A percentile compares a stretch with the other conserved stretches of the same genome.
phyloP scores from a whole-genome alignment of 1,140 invertebrate genomes.

The Lanistes nyassanus region DNA sequence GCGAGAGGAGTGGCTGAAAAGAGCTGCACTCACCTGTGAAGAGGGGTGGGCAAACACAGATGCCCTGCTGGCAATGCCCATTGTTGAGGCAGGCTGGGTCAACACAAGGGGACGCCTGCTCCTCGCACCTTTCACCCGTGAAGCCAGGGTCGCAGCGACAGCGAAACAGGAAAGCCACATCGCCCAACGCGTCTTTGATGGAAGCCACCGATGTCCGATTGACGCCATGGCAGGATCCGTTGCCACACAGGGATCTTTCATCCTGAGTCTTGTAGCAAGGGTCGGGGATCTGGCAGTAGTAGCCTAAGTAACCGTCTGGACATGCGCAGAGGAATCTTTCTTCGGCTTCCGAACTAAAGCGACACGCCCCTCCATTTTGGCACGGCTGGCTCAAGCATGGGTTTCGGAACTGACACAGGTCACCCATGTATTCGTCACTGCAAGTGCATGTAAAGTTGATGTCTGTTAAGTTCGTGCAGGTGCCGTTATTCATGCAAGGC shows the following conservation, averaged over 20 bases:
- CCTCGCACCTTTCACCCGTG: conserved; percentile 23
- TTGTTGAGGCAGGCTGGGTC: conserved; percentile 17
- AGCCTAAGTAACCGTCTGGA: conserved; percentile 40
- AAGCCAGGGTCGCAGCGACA: conserved; percentile 22
- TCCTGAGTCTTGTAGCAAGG: conserved; percentile 11
- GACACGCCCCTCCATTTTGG: conserved; percentile 43
- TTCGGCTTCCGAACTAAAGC: not conserved
- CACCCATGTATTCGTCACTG: conserved; percentile 40
- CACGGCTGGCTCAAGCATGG: conserved; percentile 42
- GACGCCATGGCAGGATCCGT: not conserved
- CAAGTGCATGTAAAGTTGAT: conserved; percentile 46
- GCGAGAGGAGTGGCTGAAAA: too few species aligned
- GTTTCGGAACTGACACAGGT: conserved; percentile 35
- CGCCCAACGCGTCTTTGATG: not conserved
- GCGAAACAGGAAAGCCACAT: not conserved
- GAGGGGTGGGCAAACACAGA: conserved; percentile 13
- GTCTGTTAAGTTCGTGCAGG: conserved; percentile 67
- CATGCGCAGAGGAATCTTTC: conserved; percentile 32
- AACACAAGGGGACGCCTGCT: conserved; percentile 17
- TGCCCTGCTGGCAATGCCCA: conserved; percentile 11
- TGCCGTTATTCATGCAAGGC: conserved; percentile 43
- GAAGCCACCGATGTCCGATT: not conserved
- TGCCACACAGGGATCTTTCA: not conserved
- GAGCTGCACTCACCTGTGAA: conserved; percentile 18
- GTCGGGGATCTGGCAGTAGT: conserved; percentile 31